Percentiles rank a stretch among this genome's conserved stretches.
Evolutionary conservation across 2,888 invertebrate genomes (phyloP).

Genomic region (Acleris cristana): DNA sequence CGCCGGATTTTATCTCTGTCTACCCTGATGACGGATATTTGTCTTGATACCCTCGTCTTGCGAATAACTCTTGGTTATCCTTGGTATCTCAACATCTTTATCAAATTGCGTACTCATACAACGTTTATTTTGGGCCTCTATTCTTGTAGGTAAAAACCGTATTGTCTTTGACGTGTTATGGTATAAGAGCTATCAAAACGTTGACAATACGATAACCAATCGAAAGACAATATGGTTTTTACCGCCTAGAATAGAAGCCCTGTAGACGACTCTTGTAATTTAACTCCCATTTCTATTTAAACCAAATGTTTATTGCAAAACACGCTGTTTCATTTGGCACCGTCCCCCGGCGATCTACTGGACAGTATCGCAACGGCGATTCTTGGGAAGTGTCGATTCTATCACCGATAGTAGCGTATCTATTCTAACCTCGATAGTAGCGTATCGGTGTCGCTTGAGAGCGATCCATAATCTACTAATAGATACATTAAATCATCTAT

Average conservation of each 20-base stretch:
- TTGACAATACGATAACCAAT: no score
- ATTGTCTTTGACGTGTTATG: no score
- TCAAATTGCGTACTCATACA: conserved; percentile 4
- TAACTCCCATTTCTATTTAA: background rate
- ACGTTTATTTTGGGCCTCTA: no score
- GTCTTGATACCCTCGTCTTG: conserved; percentile 29
- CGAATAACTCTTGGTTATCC: conserved; percentile 27
- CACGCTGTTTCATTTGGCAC: conserved; percentile 28
- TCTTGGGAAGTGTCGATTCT: conserved; percentile 28
- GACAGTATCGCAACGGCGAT: conserved; percentile 31
- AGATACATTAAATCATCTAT: background rate
- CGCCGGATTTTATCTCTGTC: conserved; percentile 32
- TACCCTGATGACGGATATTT: conserved; percentile 30
- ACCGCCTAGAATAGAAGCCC: no score
- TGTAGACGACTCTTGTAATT: background rate
- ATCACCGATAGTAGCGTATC: conserved; percentile 20
- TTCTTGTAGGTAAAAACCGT: no score
- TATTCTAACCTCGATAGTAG: background rate
- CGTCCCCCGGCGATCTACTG: conserved; percentile 20
- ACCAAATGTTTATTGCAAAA: conserved; percentile 28
- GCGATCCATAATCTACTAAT: conserved; percentile 18
- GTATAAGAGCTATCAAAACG: no score
- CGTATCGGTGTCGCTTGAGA: conserved; percentile 27
- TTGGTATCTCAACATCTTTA: conserved; percentile 19
- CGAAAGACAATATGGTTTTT: no score